Percentiles rank a stretch among this genome's conserved stretches.
phyloP scores from a whole-genome alignment of 2,888 invertebrate species.

The Epinotia brunnichana region DNA sequence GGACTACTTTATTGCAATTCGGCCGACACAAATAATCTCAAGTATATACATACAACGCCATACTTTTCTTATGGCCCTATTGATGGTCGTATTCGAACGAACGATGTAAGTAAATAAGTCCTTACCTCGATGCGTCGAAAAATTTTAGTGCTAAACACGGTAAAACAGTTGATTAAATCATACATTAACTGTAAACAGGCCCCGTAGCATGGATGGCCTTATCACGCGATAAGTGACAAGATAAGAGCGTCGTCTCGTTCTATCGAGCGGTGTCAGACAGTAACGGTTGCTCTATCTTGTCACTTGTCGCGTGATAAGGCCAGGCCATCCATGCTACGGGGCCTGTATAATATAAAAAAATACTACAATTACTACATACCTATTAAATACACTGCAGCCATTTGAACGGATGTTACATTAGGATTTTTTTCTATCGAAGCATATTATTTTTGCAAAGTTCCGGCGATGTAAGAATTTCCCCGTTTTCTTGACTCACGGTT shows the following conservation, averaged over 20 bases:
- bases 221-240: no score
- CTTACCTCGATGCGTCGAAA: not conserved
- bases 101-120: not conserved
- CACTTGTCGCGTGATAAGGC: no score
- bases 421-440: not conserved
- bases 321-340: no score
- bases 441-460: constrained; percentile 9
- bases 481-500: constrained; percentile 49
- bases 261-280: no score
- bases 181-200: no score
- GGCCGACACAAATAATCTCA: no score
- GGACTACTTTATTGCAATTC: no score
- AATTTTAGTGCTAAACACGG: not conserved
- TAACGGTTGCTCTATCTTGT: no score
- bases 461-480: constrained; percentile 4
- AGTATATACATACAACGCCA: not conserved
- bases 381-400: not conserved
- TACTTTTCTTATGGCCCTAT: not conserved
- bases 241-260: no score
- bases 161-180: not conserved
- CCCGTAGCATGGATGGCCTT: no score
- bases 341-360: not conserved
- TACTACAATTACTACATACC: not conserved
- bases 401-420: not conserved
- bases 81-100: not conserved